phyloP scores from a whole-genome alignment of 2,113 vertebrate genomes.

The Serranochromis macrocephalus region DNA sequence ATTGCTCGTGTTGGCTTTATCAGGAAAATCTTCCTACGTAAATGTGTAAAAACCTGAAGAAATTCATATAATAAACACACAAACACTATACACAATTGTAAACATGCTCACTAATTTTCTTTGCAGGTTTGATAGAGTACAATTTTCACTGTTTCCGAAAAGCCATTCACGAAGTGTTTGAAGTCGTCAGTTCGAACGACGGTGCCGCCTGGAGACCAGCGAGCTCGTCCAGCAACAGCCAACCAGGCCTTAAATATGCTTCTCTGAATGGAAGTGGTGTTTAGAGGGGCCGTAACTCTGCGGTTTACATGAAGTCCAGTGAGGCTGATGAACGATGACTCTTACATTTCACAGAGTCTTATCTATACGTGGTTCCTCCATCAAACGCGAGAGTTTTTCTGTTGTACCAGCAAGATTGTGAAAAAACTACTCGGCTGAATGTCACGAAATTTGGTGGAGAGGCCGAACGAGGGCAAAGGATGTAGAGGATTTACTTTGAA shows the following conservation, averaged over 20 bases:
- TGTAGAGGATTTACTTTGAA: neutral
- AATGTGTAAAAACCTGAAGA: neutral
- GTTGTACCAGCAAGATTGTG: neutral
- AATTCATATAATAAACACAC: neutral
- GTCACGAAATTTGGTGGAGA: neutral
- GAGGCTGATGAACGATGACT: neutral
- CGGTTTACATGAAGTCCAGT: neutral
- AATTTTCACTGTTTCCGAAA: slow-evolving; percentile 99
- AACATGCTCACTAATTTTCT: neutral
- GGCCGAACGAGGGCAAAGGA: neutral
- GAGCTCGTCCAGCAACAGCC: slow-evolving; percentile 60
- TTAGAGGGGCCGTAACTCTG: neutral
- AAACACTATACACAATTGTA: rapidly evolving
- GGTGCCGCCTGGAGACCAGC: slow-evolving; percentile 70
- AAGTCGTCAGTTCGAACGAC: slow-evolving; percentile 80
- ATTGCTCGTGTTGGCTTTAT: neutral
- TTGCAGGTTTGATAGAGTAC: slow-evolving; percentile 92
- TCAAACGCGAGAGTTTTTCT: neutral
- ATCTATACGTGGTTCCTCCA: neutral
- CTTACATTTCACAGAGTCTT: neutral
- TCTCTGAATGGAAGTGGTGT: slow-evolving; percentile 20
- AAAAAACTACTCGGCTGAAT: neutral
- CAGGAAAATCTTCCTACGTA: neutral
- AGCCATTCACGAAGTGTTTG: slow-evolving; percentile 96
- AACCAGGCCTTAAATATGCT: neutral